phyloP scores from a whole-genome alignment of 2,113 vertebrate species.

The Mungos mungo region DNA sequence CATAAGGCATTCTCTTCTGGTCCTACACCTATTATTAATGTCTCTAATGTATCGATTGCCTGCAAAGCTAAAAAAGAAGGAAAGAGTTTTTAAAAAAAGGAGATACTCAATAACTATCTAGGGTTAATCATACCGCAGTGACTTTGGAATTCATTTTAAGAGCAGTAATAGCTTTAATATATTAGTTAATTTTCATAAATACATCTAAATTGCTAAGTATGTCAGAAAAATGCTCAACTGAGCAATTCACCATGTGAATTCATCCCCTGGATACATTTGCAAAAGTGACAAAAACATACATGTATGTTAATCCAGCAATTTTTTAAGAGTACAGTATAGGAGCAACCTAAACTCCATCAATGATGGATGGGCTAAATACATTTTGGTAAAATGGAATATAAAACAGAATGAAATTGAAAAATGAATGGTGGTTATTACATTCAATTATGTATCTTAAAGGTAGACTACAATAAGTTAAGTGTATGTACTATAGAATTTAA shows the following conservation, averaged over 20 bases:
- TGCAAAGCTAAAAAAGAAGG: conserved; percentile 85
- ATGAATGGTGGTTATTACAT: conserved; percentile 6
- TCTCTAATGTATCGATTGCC: conserved; percentile 85
- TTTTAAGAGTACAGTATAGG: neutral
- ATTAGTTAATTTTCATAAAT: conserved; percentile 28
- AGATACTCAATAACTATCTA: conserved; percentile 24
- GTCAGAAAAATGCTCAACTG: neutral
- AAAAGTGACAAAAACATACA: conserved; percentile 41
- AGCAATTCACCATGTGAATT: neutral
- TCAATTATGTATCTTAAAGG: neutral
- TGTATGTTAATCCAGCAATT: neutral
- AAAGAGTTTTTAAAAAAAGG: neutral
- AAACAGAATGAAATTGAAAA: conserved; percentile 20
- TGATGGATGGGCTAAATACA: neutral
- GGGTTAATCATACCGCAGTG: neutral
- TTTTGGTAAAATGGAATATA: conserved; percentile 21
- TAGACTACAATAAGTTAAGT: neutral
- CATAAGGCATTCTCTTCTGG: conserved; percentile 76
- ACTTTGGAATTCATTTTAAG: conserved; percentile 46
- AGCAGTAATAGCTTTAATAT: conserved; percentile 14
- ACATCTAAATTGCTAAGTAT: conserved; percentile 3
- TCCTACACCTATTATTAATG: conserved; percentile 75
- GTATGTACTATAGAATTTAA: neutral
- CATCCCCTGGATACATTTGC: neutral
- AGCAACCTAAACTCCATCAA: conserved; percentile 30